Conservation (phyloP, 2,888 invertebrate species). For the Andrena hattorfiana region DNA sequence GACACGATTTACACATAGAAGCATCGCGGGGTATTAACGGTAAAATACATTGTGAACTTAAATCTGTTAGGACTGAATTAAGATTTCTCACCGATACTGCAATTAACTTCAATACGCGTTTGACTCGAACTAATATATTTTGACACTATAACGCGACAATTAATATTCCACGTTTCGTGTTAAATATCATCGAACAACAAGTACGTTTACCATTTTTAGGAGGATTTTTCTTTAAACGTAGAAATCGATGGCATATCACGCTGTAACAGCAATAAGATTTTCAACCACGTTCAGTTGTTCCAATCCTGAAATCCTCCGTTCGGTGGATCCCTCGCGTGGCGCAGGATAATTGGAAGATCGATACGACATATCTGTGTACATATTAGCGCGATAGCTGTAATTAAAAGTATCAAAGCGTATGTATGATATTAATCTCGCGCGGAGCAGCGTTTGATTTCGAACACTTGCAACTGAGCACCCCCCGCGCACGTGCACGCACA, state of each 20-base stretch:
- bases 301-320: background rate
- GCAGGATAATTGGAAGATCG: conserved; percentile 30
- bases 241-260: background rate
- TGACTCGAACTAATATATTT: too few species aligned
- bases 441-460: conserved; percentile 29
- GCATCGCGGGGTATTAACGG: too few species aligned
- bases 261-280: background rate
- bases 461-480: conserved; percentile 19
- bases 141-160: too few species aligned
- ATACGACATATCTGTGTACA: conserved; percentile 70
- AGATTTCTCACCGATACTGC: too few species aligned
- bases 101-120: too few species aligned
- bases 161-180: too few species aligned
- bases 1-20: too few species aligned
- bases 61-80: too few species aligned
- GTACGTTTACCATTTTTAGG: too few species aligned
- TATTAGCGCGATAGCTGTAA: conserved; percentile 66
- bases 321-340: background rate
- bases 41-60: too few species aligned
- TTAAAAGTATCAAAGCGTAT: conserved; percentile 53
- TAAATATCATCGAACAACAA: too few species aligned
- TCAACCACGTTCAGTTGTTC: background rate
- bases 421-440: conserved; percentile 60
- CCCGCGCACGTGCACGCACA: conserved; percentile 10
- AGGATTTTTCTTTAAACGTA: too few species aligned